Conservation (phyloP, 1,140 invertebrate genomes). For the Metaphire vulgaris region DNA sequence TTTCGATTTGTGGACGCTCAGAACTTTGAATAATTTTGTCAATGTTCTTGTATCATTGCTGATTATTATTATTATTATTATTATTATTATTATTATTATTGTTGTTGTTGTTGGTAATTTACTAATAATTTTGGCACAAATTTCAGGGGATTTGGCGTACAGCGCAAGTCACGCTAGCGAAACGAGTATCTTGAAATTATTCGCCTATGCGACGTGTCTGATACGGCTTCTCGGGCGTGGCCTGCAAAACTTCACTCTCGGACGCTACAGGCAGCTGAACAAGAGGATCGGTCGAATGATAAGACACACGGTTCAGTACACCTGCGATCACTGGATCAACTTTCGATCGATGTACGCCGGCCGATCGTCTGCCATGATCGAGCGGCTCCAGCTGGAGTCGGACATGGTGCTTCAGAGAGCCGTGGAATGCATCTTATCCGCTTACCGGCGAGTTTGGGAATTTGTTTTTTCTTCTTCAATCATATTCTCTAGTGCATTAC, state of each 20-base stretch:
- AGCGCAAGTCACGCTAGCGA: constrained; percentile 41
- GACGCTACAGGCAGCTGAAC: constrained; percentile 48
- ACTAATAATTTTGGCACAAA: no score
- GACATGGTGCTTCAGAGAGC: constrained; percentile 66
- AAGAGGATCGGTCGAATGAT: constrained; percentile 51
- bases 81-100: no score
- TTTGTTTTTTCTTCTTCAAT: no score
- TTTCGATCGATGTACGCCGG: constrained; percentile 49
- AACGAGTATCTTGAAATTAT: constrained; percentile 61
- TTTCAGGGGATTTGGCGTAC: background rate
- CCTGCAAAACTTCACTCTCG: constrained; percentile 57
- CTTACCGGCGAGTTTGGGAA: constrained; percentile 52
- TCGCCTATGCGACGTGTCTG: constrained; percentile 65
- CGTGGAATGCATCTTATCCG: constrained; percentile 65
- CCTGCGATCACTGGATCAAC: constrained; percentile 65
- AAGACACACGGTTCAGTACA: constrained; percentile 61
- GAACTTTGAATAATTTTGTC: no score
- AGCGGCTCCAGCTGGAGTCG: constrained; percentile 65
- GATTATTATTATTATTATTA: no score
- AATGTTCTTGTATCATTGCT: no score
- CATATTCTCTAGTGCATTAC: no score
- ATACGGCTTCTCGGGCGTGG: constrained; percentile 62
- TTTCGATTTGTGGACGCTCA: no score
- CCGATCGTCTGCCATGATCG: constrained; percentile 54
- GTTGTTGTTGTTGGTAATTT: no score